Conservation (phyloP, 2,113 vertebrate species). For the Crotalus viridis region DNA sequence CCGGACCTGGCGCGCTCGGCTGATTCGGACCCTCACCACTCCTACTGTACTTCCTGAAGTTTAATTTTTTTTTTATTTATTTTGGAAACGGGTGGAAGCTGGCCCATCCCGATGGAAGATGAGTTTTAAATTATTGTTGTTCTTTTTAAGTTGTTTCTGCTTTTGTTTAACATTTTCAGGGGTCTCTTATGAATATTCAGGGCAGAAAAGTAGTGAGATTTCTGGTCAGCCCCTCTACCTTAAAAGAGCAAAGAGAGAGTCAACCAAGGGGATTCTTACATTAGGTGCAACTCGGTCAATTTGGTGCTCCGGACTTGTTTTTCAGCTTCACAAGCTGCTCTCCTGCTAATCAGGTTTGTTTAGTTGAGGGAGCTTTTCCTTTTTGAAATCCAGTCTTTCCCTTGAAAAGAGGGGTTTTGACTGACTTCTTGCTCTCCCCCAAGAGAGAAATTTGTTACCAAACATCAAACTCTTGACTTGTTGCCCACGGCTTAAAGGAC, state of each 20-base stretch:
- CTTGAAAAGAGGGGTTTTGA: background rate
- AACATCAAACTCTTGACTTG: background rate
- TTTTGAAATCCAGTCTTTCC: background rate
- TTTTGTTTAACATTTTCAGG: background rate
- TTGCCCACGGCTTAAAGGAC: background rate
- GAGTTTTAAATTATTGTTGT: slow-evolving; percentile 12
- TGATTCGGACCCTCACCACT: background rate
- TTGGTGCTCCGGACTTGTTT: background rate
- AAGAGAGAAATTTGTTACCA: background rate
- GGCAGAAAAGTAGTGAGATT: background rate
- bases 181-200: background rate
- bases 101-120: background rate
- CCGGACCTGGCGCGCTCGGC: background rate
- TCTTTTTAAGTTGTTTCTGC: background rate
- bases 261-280: background rate
- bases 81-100: slow-evolving; percentile 37
- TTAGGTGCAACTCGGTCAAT: background rate
- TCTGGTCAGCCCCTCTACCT: background rate
- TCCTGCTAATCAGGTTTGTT: background rate
- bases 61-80: slow-evolving; percentile 71
- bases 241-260: no score
- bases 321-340: background rate
- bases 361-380: background rate
- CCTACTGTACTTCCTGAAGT: slow-evolving; percentile 43
- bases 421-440: background rate